Evolutionary conservation across 1,140 invertebrate genomes (phyloP).

Genomic region (Panulirus ornatus): DNA sequence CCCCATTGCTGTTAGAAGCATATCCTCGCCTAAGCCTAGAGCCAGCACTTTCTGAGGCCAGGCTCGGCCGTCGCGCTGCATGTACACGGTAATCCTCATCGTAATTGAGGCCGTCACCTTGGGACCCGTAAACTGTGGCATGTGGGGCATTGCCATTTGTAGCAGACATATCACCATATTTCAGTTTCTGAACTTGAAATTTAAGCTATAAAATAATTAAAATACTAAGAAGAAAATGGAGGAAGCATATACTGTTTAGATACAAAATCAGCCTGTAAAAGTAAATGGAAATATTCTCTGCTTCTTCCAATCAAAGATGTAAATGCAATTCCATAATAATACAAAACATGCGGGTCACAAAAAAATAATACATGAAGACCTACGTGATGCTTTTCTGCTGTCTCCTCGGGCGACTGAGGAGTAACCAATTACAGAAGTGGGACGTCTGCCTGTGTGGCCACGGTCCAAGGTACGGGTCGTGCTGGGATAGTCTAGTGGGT

Average conservation of each 20-base stretch:
- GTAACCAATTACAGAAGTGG: constrained; percentile 68
- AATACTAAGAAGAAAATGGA: background rate
- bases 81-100: constrained; percentile 70
- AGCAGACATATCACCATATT: constrained; percentile 17
- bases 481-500: constrained; percentile 68
- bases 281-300: background rate
- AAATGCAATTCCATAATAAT: constrained; percentile 13
- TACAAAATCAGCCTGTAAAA: background rate
- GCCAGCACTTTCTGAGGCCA: constrained; percentile 54
- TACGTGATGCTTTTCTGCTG: constrained; percentile 65
- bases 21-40: constrained; percentile 54
- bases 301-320: constrained; percentile 37
- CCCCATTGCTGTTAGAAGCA: constrained; percentile 53
- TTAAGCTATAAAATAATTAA: constrained; percentile 3
- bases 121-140: constrained; percentile 73
- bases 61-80: constrained; percentile 71
- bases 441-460: constrained; percentile 66
- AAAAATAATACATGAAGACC: constrained; percentile 22
- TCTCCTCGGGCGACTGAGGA: constrained; percentile 60
- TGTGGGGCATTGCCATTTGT: constrained; percentile 40
- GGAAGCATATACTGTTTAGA: background rate
- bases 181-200: constrained; percentile 9
- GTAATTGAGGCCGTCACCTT: constrained; percentile 71
- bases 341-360: constrained; percentile 17
- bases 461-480: constrained; percentile 65